A percentile compares a stretch with the other conserved stretches of the same genome.
These are phyloP conservation scores for rat (Rattus norvegicus) DNA, from an alignment of 2,113 vertebrate genomes.

Conservation along the genomic window DNA sequence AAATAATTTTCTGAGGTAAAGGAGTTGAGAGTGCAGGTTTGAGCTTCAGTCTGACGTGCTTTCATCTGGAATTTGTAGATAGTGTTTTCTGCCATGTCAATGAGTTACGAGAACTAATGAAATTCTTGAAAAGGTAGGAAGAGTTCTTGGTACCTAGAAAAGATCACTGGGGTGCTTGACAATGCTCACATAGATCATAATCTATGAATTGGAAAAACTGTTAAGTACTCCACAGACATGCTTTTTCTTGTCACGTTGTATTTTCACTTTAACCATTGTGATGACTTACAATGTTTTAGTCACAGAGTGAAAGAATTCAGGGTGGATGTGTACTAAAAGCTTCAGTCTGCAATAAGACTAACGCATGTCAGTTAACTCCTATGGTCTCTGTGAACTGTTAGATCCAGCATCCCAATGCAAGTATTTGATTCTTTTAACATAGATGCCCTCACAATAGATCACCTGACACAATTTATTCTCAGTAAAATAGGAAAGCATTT, in stretches of 20 bases:
- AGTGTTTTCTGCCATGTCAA: not conserved
- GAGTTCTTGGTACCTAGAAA: not conserved
- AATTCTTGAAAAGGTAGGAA: not conserved
- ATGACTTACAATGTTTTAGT: not conserved
- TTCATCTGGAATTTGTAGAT: not conserved
- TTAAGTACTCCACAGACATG: not conserved
- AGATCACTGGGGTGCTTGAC: not conserved
- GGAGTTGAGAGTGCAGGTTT: not conserved
- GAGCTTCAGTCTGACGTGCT: not conserved
- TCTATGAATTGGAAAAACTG: not conserved
- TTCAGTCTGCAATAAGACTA: not conserved
- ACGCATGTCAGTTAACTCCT: slow-evolving; percentile 19
- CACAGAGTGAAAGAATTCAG: slow-evolving; percentile 10
- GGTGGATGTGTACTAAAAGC: not conserved
- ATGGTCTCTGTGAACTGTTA: slow-evolving; percentile 18
- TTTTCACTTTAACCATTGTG: not conserved
- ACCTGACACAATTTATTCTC: slow-evolving; percentile 64
- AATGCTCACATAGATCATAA: not conserved
- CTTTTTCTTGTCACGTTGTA: slow-evolving; percentile 20
- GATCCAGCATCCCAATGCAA: not conserved
- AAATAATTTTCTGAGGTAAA: not conserved
- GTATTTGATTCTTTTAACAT: slow-evolving; percentile 66
- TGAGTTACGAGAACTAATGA: not conserved
- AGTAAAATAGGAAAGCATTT: slow-evolving; percentile 70
- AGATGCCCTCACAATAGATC: slow-evolving; percentile 50